phyloP scores from a whole-genome alignment of 2,888 invertebrate species.

The Carpatolechia fugitivella region DNA sequence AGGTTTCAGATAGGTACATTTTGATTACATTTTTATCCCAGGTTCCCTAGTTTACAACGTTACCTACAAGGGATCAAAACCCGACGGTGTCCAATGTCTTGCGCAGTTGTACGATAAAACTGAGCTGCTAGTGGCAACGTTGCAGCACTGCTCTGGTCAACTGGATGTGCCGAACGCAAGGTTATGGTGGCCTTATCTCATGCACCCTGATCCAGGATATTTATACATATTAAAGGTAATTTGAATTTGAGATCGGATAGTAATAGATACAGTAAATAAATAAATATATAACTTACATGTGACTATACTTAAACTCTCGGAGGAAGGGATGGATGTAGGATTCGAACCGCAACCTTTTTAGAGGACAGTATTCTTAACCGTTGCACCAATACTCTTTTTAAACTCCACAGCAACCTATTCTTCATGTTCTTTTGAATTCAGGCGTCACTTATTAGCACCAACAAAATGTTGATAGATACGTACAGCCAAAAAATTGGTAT shows the following conservation, averaged over 20 bases:
- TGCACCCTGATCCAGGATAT: conserved; percentile 89
- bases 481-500: conserved; percentile 94
- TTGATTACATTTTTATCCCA: conserved; percentile 39
- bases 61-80: conserved; percentile 56
- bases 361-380: too few species aligned
- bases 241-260: too few species aligned
- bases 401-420: too few species aligned
- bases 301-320: too few species aligned
- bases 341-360: too few species aligned
- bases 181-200: conserved; percentile 96
- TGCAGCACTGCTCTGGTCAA: conserved; percentile 79
- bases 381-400: too few species aligned
- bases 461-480: conserved; percentile 81
- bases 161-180: conserved; percentile 84
- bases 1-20: too few species aligned
- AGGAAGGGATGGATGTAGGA: too few species aligned
- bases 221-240: conserved; percentile 89
- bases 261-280: too few species aligned
- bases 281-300: too few species aligned
- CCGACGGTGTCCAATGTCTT: conserved; percentile 45
- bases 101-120: conserved; percentile 62
- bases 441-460: conserved; percentile 52
- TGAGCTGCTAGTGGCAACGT: conserved; percentile 70
- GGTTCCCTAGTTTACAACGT: conserved; percentile 80
- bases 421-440: conserved; percentile 25